Base-by-base conservation (phyloP, 2,888 invertebrate genomes). In the Heteropelma amictum region DNA sequence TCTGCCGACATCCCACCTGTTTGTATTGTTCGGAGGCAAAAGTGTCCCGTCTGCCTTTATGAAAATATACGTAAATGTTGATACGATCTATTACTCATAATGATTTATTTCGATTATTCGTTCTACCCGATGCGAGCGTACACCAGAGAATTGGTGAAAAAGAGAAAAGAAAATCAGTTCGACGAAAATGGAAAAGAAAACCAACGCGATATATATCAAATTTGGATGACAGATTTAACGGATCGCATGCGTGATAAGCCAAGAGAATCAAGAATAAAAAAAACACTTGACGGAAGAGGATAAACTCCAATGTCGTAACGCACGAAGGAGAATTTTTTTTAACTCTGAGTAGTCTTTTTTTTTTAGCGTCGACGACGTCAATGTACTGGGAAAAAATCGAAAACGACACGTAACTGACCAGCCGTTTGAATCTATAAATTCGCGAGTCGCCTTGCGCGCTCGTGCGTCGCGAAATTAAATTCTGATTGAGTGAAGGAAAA, bases 391-490 rank as follows among this genome's bases (percentile, higher is more conserved):
- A 45, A 38, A 38, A 49, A 14, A 54, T 38, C 56, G 45, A 58
- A 51, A 65, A 54, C 45, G 63, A 77, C 76, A 81, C 82, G 80
- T 70, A 79, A 79, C 77, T 83, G 80, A 80, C 81, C 83, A 81
- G 82, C 74, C 80, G 81, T 83, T 84, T 83, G 79, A n/a, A n/a
- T n/a, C 73, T 71, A 65, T 68, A 76, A 71, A 80, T 83, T 82
- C 83, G 83, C 85, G 83, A 82, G 87, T 86, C 87, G 87, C 86
- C 85, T 85, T 84, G 85, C 82, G 81, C 86, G 84, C 83, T 85
- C 83, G 85, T 85, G 84, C 84, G 83, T 85, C 85, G 84, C 84
- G 81, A 85, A 87, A 86, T 86, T 84, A 87, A 88, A 88, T 85
- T 86, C 85, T 83, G 82, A 77, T 81, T 81, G 17, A 60, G 51